These are phyloP conservation scores for Sminthopsis crassicaudata DNA, from an alignment of 2,113 vertebrate genomes.

Conservation along the genomic window DNA sequence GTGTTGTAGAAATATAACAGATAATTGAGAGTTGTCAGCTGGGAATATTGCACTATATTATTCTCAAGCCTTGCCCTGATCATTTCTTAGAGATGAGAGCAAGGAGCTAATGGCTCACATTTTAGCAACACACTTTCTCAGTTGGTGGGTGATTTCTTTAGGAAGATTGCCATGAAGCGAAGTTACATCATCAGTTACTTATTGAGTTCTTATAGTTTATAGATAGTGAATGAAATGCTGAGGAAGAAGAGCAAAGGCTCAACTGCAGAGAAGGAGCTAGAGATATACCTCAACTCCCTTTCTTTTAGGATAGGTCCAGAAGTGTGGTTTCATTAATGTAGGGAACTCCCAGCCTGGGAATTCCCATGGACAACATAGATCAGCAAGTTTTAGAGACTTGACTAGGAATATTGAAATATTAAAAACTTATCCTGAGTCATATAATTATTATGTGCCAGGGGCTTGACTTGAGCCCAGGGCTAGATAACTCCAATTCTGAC, in stretches of 20 bases:
- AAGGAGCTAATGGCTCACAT: not conserved
- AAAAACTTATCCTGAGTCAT: not conserved
- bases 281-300: not conserved
- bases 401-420: not conserved
- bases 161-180: not conserved
- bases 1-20: constrained; percentile 63
- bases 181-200: not conserved
- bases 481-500: not conserved
- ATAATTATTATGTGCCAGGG: not conserved
- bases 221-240: not conserved
- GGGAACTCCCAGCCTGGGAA: not conserved
- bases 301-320: not conserved
- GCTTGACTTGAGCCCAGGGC: not conserved
- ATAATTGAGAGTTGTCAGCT: not conserved
- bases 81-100: not conserved
- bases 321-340: not conserved
- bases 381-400: not conserved
- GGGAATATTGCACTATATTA: not conserved
- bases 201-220: not conserved
- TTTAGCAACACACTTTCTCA: not conserved
- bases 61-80: not conserved
- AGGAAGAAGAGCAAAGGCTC: not conserved
- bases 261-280: not conserved
- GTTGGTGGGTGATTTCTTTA: not conserved
- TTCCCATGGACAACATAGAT: not conserved